Base-by-base conservation (phyloP, 1,140 invertebrate genomes). In the Sinonovacula constricta region DNA sequence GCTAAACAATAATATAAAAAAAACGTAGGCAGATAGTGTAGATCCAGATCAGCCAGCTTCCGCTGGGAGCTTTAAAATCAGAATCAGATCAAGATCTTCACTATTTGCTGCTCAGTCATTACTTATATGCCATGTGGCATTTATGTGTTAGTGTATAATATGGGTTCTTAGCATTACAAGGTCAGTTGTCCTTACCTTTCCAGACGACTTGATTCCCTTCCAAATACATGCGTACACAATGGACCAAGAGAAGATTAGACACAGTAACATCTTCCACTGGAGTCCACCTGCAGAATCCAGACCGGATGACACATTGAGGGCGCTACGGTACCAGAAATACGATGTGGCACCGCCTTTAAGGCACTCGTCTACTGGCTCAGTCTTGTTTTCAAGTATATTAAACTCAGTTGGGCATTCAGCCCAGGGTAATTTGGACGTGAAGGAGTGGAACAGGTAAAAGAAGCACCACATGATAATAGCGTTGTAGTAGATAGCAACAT, bases 401-500 rank as follows among this genome's bases (percentile, higher is more conserved):
- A 79, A 56, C 26, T 83, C 81, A 18, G 79, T 85, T 12, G 87
- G 87, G 90, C 98, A 99, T 39, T 95, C 95, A 31, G 96, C 97
- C 98, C 98, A 99, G 0, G 97, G 97, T 12, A 99, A 92, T 85
- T 95, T 81, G 28, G 71, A 63, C 75, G 69, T 83, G 74, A 91
- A 90, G 22, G 91, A 92, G 36, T 86, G 84, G 70, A 94, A 82
- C 95, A 94, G 91, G 81, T 98, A 99, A 91, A 98, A 99, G 18
- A 99, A 94, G 1, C 97, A 97, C 97, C 97, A 99, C 49, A 97
- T 97, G 72, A 99, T 97, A 86, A 99, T 97, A 1, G 97, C 98
- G 91, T 99, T 99, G 92, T 99, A 99, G 91, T 98, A 98, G 94
- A 99, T 97, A 36, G 97, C 97, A 93, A 98, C 97, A 92, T 98